Evolutionary conservation across 2,797 vertebrate species (phyloP).

Genomic region (Poecile montanus): DNA sequence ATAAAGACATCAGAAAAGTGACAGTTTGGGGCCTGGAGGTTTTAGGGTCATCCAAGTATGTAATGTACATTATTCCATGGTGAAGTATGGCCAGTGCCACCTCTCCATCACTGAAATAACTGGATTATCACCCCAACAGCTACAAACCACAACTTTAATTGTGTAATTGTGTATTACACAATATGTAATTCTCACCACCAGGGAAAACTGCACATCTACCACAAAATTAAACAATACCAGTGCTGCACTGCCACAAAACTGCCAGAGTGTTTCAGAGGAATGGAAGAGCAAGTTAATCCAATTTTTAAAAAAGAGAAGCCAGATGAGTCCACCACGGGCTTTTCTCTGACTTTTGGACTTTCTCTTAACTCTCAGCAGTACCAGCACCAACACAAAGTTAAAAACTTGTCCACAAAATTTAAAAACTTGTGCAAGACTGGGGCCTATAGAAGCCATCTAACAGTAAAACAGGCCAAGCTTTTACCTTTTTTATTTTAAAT

Average conservation of each 20-base stretch:
- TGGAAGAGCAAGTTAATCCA: background rate
- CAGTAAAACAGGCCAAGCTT: background rate
- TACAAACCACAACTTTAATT: background rate
- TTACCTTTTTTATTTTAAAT: background rate
- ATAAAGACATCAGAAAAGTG: background rate
- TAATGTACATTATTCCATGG: background rate
- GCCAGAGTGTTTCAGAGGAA: background rate
- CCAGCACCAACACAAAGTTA: background rate
- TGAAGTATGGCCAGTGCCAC: background rate
- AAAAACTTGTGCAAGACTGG: background rate
- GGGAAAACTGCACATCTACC: background rate
- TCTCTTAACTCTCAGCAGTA: background rate
- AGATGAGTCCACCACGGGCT: background rate
- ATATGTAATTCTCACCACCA: background rate
- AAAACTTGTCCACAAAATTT: background rate
- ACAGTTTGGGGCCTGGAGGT: background rate
- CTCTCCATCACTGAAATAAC: background rate
- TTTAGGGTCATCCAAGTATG: background rate
- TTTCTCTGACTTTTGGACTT: background rate
- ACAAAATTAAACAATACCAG: accelerated
- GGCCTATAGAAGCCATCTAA: background rate
- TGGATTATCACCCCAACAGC: background rate
- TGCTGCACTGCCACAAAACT: background rate
- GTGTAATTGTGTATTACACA: no score
- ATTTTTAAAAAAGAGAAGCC: background rate